Conservation (phyloP, 2,888 invertebrate genomes). For the Drosophila prolongata region DNA sequence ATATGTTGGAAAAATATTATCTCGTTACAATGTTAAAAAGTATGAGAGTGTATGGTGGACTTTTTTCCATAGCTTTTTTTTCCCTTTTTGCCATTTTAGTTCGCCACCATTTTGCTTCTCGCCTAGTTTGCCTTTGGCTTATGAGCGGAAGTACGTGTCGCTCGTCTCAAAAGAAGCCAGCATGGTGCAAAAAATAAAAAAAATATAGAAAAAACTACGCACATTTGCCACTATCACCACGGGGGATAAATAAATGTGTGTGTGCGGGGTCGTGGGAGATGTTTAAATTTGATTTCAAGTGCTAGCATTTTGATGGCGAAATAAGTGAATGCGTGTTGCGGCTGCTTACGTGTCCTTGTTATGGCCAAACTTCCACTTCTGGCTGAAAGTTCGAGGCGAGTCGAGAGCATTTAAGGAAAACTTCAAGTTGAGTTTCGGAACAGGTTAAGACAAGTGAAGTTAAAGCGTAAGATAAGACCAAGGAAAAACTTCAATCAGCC, state of each 20-base stretch:
- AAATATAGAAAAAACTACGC: slow-evolving; percentile 41
- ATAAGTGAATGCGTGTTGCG: slow-evolving; percentile 79
- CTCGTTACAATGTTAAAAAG: slow-evolving; percentile 70
- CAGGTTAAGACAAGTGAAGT: slow-evolving; percentile 18
- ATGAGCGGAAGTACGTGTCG: slow-evolving; percentile 76
- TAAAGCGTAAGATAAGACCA: slow-evolving; percentile 19
- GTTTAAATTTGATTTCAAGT: slow-evolving; percentile 79
- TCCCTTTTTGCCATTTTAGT: slow-evolving; percentile 16
- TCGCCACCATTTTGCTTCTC: slow-evolving; percentile 42
- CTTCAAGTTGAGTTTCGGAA: not conserved
- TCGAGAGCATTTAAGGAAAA: slow-evolving; percentile 5
- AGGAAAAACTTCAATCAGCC: slow-evolving; percentile 14
- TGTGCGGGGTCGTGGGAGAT: slow-evolving; percentile 40
- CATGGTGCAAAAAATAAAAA: slow-evolving; percentile 11
- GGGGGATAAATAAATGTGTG: slow-evolving; percentile 43
- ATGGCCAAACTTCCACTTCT: slow-evolving; percentile 27
- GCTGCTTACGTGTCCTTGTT: slow-evolving; percentile 63
- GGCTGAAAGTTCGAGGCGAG: slow-evolving; percentile 10
- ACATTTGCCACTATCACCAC: slow-evolving; percentile 38
- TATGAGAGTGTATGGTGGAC: slow-evolving; percentile 10
- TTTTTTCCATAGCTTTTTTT: slow-evolving; percentile 14
- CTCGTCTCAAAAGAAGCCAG: slow-evolving; percentile 34
- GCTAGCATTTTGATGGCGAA: slow-evolving; percentile 73
- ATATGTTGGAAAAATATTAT: slow-evolving; percentile 78
- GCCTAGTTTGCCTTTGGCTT: slow-evolving; percentile 70